Evolutionary conservation across 2,113 vertebrate genomes (phyloP), one percentile per base, ranked within the genome.

Genomic region (Bufo gargarizans): DNA sequence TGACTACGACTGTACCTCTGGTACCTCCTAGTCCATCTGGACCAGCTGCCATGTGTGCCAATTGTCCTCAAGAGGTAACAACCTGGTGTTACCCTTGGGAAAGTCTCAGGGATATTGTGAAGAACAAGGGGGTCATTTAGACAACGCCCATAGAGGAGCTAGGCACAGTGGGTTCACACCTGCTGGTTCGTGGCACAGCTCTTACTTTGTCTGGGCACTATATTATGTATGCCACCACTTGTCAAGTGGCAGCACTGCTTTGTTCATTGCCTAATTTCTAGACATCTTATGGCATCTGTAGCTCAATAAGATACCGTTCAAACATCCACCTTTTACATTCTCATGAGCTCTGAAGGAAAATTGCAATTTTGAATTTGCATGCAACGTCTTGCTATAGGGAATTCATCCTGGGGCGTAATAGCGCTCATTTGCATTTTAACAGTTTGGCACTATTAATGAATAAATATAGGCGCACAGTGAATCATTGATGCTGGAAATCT

Each of bases 381-480:
- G n/a, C 59, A n/a, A 4, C 50, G 76, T 67, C 79, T 72, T 50
- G 59, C 74, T 67, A 49, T 50, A 22, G 85, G 85, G 76, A 86
- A 86, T 79, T 76, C 59, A 6, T 86, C 79, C 74, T 86, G 74
- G 59, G 76, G 74, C 65, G 76, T 45, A 81, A 89, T 72, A 78
- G 59, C 61, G 17, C 76, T 61, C 33, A 59, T 89, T 85, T 85
- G 45, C 82, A 84, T 72, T 89, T 85, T 79, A 59, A 80, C 74
- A 86, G 76, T 67, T 86, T 86, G 85, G 74, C 20, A 13, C 33
- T 79, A 78, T 86, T 77, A 86, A 86, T 67, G 76, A 65, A 77
- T 86, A 55, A 84, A 47, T 71, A 59, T 33, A 14, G 65, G 63
- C 63, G 6, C 20, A 17, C 63, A 55, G 49, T 71, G 82, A 84